Evolutionary conservation across 2,888 invertebrate species (phyloP).

Genomic region (Lepidonotus clava): DNA sequence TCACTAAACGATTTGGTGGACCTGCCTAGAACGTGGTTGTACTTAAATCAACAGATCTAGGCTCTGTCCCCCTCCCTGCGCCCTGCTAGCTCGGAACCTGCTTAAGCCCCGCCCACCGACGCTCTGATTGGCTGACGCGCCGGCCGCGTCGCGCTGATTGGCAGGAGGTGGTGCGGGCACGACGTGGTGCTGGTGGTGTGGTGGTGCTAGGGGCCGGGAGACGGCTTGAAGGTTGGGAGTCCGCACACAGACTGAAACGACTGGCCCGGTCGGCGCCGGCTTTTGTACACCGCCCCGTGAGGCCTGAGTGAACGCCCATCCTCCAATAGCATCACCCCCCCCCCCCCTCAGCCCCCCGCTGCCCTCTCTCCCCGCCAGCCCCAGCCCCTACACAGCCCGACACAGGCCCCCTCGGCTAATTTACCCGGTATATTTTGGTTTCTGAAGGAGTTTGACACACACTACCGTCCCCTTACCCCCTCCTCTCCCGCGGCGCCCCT

Average conservation of each 20-base stretch:
- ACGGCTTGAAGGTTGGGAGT: neutral
- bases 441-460: slow-evolving; percentile 3
- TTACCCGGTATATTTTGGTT: slow-evolving; percentile 37
- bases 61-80: neutral
- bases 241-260: neutral
- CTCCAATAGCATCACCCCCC: neutral
- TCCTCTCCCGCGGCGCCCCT: neutral
- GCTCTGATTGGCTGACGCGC: slow-evolving; percentile 31
- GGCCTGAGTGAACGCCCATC: neutral
- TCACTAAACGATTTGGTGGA: slow-evolving; percentile 47
- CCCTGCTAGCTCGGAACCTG: neutral
- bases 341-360: neutral
- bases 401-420: neutral
- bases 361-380: neutral
- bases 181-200: neutral
- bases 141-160: neutral
- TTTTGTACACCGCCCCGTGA: slow-evolving; percentile 16
- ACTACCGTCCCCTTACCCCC: neutral
- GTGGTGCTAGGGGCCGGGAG: neutral
- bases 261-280: no score
- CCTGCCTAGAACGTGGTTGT: slow-evolving; percentile 35
- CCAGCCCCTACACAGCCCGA: neutral
- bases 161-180: neutral
- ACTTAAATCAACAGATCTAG: slow-evolving; percentile 55
- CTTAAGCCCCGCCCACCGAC: neutral